Conservation (phyloP, 2,888 invertebrate genomes). For the Congeria kusceri region DNA sequence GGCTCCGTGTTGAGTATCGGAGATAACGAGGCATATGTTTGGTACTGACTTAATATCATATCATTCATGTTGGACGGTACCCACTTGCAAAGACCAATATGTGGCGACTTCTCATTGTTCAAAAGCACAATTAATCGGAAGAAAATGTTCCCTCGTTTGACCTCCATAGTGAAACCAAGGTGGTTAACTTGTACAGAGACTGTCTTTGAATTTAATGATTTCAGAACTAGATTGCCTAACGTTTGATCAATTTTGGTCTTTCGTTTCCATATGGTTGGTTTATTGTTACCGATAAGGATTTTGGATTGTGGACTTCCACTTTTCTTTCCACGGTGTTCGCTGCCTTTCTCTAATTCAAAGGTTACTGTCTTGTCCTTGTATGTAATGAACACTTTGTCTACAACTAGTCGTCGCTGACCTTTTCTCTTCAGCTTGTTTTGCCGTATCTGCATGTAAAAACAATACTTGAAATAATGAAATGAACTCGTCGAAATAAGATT, state of each 20-base stretch:
- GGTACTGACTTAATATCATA: constrained; percentile 28
- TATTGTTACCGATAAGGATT: constrained; percentile 14
- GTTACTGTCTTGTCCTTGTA: constrained; percentile 28
- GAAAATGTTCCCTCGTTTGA: constrained; percentile 23
- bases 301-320: constrained; percentile 13
- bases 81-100: constrained; percentile 36
- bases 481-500: neutral
- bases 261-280: constrained; percentile 23
- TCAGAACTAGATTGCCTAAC: constrained; percentile 25
- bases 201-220: constrained; percentile 10
- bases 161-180: constrained; percentile 31
- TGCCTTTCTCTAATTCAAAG: constrained; percentile 16
- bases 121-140: constrained; percentile 21
- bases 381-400: constrained; percentile 47
- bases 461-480: neutral
- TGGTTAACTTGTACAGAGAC: constrained; percentile 18
- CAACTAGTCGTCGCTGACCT: neutral
- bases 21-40: neutral
- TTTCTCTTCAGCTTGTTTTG: constrained; percentile 28
- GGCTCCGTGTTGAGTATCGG: neutral
- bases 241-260: constrained; percentile 25
- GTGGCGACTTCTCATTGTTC: constrained; percentile 1
- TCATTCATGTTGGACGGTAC: constrained; percentile 15
- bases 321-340: neutral
- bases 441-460: constrained; percentile 28